A percentile compares a stretch with the other conserved stretches of the same genome.
Conservation (phyloP, 2,888 invertebrate genomes). For the Synergus japonicus region DNA sequence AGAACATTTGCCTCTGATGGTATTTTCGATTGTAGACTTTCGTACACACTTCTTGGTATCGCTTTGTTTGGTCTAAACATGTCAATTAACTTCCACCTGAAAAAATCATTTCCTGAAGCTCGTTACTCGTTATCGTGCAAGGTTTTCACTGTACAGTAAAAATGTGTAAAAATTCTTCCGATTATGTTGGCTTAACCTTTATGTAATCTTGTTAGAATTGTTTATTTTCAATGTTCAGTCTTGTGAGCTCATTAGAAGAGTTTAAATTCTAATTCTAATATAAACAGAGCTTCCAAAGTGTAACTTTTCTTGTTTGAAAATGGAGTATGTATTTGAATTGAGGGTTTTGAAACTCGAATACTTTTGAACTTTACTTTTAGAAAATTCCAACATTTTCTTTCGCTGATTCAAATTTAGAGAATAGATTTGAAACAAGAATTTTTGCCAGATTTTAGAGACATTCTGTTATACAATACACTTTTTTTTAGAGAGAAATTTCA, state of each 20-base stretch:
- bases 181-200: background rate
- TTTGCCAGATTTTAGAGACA: too few relatives aligned
- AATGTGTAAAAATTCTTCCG: background rate
- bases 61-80: conserved; percentile 6
- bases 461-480: too few relatives aligned
- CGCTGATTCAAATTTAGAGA: too few relatives aligned
- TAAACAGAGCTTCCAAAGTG: too few relatives aligned
- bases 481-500: too few relatives aligned
- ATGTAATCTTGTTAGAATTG: background rate
- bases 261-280: too few relatives aligned
- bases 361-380: too few relatives aligned
- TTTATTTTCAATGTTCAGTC: background rate
- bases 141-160: background rate
- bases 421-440: too few relatives aligned
- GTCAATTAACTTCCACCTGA: conserved; percentile 1
- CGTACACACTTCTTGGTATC: conserved; percentile 31
- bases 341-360: too few relatives aligned
- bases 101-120: conserved; percentile 1
- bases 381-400: too few relatives aligned
- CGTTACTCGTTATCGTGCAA: background rate
- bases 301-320: too few relatives aligned
- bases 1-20: conserved; percentile 49
- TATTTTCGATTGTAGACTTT: conserved; percentile 60
- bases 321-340: too few relatives aligned
- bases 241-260: background rate